phyloP scores from a whole-genome alignment of 2,113 vertebrate genomes.

The Tringa solitaria region DNA sequence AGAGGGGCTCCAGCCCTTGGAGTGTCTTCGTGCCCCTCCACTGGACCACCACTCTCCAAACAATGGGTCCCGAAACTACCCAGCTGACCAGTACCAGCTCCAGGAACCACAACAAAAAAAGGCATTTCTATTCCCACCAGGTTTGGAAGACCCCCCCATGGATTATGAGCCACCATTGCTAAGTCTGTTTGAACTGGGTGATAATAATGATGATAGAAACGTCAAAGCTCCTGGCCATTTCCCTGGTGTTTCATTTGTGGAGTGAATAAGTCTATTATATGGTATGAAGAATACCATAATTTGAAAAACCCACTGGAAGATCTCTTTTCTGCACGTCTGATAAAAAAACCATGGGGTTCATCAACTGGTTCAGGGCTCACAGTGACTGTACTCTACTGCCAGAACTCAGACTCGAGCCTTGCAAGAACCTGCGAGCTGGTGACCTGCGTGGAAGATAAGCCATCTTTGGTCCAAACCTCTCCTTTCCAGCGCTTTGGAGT shows the following conservation, averaged over 20 bases:
- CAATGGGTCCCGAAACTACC: not conserved
- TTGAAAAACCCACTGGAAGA: not conserved
- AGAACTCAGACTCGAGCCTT: not conserved
- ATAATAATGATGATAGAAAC: not conserved
- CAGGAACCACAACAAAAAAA: not conserved
- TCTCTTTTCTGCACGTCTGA: fast-evolving
- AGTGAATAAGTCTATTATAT: not conserved
- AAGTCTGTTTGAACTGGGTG: not conserved
- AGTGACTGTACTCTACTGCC: not conserved
- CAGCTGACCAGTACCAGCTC: not conserved
- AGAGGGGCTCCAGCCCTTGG: no score
- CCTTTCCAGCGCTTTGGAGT: not conserved
- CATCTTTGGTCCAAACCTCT: not conserved
- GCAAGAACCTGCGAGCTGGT: fast-evolving
- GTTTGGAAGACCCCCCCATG: not conserved
- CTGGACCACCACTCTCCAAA: not conserved
- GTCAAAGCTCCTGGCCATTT: not conserved
- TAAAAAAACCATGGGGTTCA: not conserved
- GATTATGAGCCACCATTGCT: fast-evolving
- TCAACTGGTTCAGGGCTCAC: not conserved
- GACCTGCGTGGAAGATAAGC: not conserved
- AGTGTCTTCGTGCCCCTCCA: no score
- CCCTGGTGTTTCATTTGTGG: not conserved
- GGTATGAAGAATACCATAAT: not conserved
- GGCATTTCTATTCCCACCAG: not conserved